Evolutionary conservation across 2,797 vertebrate genomes (phyloP), one percentile per base, ranked within the genome.

Genomic region (Gobio occitaniae): DNA sequence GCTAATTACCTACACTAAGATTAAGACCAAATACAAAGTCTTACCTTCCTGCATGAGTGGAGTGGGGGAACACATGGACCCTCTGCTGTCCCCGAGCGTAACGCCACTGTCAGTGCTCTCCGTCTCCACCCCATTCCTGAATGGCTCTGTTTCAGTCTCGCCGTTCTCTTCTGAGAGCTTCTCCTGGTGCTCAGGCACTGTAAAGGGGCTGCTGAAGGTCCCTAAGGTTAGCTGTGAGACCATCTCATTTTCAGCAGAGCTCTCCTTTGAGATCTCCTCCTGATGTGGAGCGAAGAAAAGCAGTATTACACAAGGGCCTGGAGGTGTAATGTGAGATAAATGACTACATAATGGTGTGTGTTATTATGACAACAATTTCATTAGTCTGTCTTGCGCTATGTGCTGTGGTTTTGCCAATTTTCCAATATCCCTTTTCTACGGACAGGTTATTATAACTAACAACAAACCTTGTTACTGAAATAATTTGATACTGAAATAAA

Each of bases 91-190:
- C 63, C 92, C 96, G 0, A 93, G 89, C 41, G 93, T 92, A 83
- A 92, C 93, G 0, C 93, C 93, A 32, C 92, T 94, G 80, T 94
- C 95, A 2, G 92, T 93, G 90, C 94, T 95, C 88, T 99, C 98
- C 0, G 95, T 95, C 94, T 99, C 97, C 0, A 96, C 97, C 0
- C 97, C 97, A 0, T 99, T 99, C 29, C 95, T 95, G 82, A 98
- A 89, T 1, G 94, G 94, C 86, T 98, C 98, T 0, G 91, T 25
- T 85, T 95, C 95, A 0, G 93, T 90, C 86, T 99, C 97, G 0
- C 96, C 97, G 0, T 98, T 98, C 90, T 99, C 97, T 88, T 99
- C 97, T 5, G 94, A 91, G 48, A 91, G 91, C 84, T 93, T 92
- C 1, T 91, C 87, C 2, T 89, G 85, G 38, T 88, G 87, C 75